Conservation (phyloP, 2,888 invertebrate species). For the Agrotis clavis region DNA sequence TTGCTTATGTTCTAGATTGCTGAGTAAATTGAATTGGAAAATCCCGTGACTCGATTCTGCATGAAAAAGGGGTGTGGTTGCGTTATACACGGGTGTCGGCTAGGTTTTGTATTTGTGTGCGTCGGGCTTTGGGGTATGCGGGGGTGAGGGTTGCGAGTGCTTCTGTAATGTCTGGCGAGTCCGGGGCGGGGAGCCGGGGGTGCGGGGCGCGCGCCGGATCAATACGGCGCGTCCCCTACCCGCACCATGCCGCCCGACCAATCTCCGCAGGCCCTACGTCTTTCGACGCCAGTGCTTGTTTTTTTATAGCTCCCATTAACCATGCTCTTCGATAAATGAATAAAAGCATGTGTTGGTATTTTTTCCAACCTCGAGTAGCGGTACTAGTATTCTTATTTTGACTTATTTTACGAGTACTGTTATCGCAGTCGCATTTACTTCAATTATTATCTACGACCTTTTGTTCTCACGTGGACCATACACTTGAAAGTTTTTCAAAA, state of each 20-base stretch:
- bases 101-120: constrained; percentile 70
- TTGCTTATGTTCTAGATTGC: constrained; percentile 75
- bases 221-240: constrained; percentile 84
- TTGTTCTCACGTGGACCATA: constrained; percentile 1
- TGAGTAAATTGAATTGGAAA: constrained; percentile 89
- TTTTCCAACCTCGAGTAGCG: constrained; percentile 62
- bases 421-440: constrained; percentile 22
- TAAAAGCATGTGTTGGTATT: constrained; percentile 85
- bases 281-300: constrained; percentile 90
- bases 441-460: constrained; percentile 1
- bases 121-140: constrained; percentile 76
- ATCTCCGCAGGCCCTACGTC: constrained; percentile 89
- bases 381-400: constrained; percentile 65
- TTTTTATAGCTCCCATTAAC: constrained; percentile 89
- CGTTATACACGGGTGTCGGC: constrained; percentile 79
- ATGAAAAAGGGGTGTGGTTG: constrained; percentile 90
- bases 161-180: constrained; percentile 85
- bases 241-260: constrained; percentile 82
- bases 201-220: constrained; percentile 79
- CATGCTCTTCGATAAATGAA: constrained; percentile 88
- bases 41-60: constrained; percentile 88
- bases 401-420: constrained; percentile 55
- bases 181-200: constrained; percentile 65
- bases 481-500: constrained; percentile 2
- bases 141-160: constrained; percentile 80